phyloP scores from a whole-genome alignment of 1,140 invertebrate species.

The Bacillus rossius region DNA sequence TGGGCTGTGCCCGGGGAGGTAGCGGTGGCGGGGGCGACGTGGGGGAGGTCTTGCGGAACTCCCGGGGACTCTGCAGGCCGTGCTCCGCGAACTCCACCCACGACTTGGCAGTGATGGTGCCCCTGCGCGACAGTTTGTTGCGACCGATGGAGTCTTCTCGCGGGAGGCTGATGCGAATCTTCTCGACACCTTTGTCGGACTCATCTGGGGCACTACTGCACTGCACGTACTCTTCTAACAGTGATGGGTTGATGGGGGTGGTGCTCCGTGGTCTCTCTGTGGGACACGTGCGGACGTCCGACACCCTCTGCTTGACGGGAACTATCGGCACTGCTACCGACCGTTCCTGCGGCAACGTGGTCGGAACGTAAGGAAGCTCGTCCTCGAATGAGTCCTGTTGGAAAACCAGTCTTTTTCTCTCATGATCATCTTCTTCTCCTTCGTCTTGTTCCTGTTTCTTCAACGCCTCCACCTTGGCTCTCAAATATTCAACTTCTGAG shows the following conservation, averaged over 20 bases:
- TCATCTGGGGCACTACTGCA: constrained; percentile 24
- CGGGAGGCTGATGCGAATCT: constrained; percentile 63
- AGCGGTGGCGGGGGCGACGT: constrained; percentile 17
- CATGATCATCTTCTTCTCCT: constrained; percentile 45
- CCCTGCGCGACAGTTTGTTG: constrained; percentile 18
- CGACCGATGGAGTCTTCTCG: constrained; percentile 45
- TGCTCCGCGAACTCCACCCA: constrained; percentile 59
- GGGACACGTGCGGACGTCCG: constrained; percentile 65
- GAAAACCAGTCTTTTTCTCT: constrained; percentile 68
- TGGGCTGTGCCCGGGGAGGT: constrained; percentile 13
- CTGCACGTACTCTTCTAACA: constrained; percentile 64
- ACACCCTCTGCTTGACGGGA: constrained; percentile 67
- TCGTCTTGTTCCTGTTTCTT: constrained; percentile 14
- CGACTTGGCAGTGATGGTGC: constrained; percentile 13
- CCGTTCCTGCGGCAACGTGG: constrained; percentile 75
- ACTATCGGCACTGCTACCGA: constrained; percentile 73
- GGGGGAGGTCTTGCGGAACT: constrained; percentile 27
- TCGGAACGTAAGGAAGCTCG: constrained; percentile 80
- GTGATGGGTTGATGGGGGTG: constrained; percentile 69
- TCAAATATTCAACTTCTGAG: constrained; percentile 54
- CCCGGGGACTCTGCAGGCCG: constrained; percentile 39
- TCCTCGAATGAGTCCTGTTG: constrained; percentile 81
- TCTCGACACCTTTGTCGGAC: constrained; percentile 45
- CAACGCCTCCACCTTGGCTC: constrained; percentile 37
- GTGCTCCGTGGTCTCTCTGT: constrained; percentile 82